phyloP scores from a whole-genome alignment of 30 jellyfish, hydroid and myxozoan genomes.

The Sanderia malayensis region DNA sequence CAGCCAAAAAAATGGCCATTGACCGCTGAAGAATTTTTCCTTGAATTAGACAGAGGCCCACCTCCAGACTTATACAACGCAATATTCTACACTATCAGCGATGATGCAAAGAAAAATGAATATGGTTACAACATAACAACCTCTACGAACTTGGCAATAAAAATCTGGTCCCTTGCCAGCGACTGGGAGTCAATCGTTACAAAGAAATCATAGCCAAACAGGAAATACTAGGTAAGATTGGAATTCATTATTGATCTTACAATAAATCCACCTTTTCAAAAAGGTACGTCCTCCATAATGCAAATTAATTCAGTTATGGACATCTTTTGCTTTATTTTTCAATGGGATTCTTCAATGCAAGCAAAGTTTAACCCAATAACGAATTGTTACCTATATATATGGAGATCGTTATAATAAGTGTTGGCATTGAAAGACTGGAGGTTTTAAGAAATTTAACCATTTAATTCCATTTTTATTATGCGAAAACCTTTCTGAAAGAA shows the following conservation, averaged over 20 bases:
- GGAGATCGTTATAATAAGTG: conserved; percentile 1
- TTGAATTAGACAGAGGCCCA: conserved; percentile 12
- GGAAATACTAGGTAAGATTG: conserved; percentile 20
- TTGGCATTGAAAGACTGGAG: conserved; percentile 1
- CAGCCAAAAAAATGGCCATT: conserved; percentile 4
- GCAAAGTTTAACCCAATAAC: conserved; percentile 1
- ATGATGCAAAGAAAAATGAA: conserved; percentile 8
- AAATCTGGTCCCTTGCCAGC: conserved; percentile 50
- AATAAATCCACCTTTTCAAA: conserved; percentile 1
- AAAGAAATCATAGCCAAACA: conserved; percentile 30
- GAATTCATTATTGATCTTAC: not conserved
- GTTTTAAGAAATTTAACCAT: not conserved
- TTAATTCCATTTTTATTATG: not conserved
- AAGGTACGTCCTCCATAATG: not conserved
- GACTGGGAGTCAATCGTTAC: conserved; percentile 41
- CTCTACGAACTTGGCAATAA: conserved; percentile 3
- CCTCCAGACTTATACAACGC: conserved; percentile 26
- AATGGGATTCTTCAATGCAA: conserved; percentile 1
- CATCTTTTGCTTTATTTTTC: not conserved
- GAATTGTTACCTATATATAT: not conserved
- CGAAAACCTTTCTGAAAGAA: not conserved
- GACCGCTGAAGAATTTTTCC: conserved; percentile 13
- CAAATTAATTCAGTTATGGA: not conserved
- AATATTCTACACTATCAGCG: conserved; percentile 3
- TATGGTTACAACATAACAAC: conserved; percentile 16